Base-by-base conservation (phyloP, 2,888 invertebrate genomes). In the Leptarthrus brevirostris region DNA sequence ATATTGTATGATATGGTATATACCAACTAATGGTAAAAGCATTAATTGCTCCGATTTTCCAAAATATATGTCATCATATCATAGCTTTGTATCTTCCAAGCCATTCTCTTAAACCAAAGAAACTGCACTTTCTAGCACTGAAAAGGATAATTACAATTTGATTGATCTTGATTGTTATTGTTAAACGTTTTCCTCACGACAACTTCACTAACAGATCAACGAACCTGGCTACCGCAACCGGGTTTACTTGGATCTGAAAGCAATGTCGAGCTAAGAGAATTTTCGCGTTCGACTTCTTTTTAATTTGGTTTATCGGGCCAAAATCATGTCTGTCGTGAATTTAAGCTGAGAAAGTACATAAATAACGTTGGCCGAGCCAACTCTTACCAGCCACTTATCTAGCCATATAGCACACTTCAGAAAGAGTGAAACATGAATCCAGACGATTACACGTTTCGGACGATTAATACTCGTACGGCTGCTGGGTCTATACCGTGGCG, bases 241-340 rank as follows among this genome's bases (percentile, higher is more conserved):
- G 30, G 54, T 14, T 16, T 30, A 30, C n/a, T 24, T 26, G 26
- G 44, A 14, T 44, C n/a, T 44, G 26, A 10, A 30, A 30, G 26
- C 16, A 16, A 56, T 56, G 56, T 56, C 30, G 56, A 24, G 56
- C 66, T 66, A 66, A 66, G 47, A 47, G 66, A 66, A 66, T 66
- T 66, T 61, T 49, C 44, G 26, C 44, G 66, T 66, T 49, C 49
- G 26, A 52, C 66, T 66, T 69, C 58, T 52, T 72, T 72, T 75
- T 72, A 75, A 72, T 75, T 75, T 75, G 72, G 75, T 75, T 75
- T 75, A 75, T 75, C 75, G 69, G 75, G 75, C 69, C 75, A 75
- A 73, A 75, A 75, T 75, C 75, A 75, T 75, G 75, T 75, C 73
- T 69, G 75, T 75, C 75, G 75, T 75, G 75, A 75, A 75, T 72